Base-by-base conservation (phyloP, 2,888 invertebrate genomes). In the Meiosimyza decipiens region DNA sequence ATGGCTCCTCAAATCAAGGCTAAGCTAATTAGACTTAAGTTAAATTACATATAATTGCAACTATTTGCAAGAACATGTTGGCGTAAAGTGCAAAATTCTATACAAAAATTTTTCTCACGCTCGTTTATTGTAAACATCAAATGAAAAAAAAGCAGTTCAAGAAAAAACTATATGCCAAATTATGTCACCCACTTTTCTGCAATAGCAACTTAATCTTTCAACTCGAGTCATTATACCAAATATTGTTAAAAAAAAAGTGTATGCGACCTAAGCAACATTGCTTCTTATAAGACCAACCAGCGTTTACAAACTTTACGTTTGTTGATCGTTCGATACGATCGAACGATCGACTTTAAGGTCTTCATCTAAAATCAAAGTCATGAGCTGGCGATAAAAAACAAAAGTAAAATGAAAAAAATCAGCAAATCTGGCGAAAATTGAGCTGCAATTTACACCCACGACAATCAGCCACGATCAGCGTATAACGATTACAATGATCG, bases 401-500 rank as follows among this genome's bases (percentile, higher is more conserved):
- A 64, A 13, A 15, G 63, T 12, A n/a, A 40, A 40, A 40, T 9
- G 9, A 40, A 40, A 40, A 65, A 49, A 22, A 52, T 16, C 18
- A 77, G 67, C 51, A 50, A 63, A 67, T 16, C 69, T 67, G 72
- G 66, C 65, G 71, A 67, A 77, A 78, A 77, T 77, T 78, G 74
- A 68, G 71, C 65, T 72, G 78, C 78, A 79, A 79, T 80, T 80
- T 80, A 80, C 79, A 80, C 79, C 79, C 79, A 79, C 77, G 72
- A 78, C 73, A 73, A 74, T 71, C 72, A 71, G 52, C 60, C 73
- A 70, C 71, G 73, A 72, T 72, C 60, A 40, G 47, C 52, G 40
- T 40, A 40, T 40, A 28, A 52, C 28, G 40, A 62, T 63, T 33
- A 28, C 40, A 28, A 71, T 60, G 60, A 67, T 67, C 66, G 64